Evolutionary conservation across 2,888 invertebrate species (phyloP).

Genomic region (Chloroclystis v-ata): DNA sequence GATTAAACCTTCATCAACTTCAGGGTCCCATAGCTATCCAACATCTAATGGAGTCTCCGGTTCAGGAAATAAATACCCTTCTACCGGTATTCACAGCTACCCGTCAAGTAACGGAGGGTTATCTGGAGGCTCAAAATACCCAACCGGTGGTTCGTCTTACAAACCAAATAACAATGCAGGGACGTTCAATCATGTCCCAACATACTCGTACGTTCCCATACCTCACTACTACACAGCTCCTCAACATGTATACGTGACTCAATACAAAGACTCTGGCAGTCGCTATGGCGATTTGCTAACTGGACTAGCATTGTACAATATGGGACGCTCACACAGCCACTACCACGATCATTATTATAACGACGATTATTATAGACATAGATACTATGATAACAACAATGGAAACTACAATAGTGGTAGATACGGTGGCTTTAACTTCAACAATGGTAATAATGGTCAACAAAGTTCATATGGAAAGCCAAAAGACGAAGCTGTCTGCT

Average conservation of each 20-base stretch:
- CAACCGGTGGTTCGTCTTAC: slow-evolving; percentile 7
- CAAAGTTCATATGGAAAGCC: slow-evolving; percentile 29
- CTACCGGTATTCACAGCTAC: slow-evolving; percentile 11
- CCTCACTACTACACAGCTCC: slow-evolving; percentile 47
- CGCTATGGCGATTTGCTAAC: slow-evolving; percentile 61
- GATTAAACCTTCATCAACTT: slow-evolving; percentile 16
- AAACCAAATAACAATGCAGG: slow-evolving; percentile 5
- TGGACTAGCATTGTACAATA: slow-evolving; percentile 62
- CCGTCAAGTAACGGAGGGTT: slow-evolving; percentile 24
- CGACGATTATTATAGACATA: slow-evolving; percentile 60
- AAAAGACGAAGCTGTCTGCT: slow-evolving; percentile 49
- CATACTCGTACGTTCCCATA: slow-evolving; percentile 13
- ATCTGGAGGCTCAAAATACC: slow-evolving; percentile 10
- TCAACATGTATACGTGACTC: slow-evolving; percentile 57
- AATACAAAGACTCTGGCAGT: slow-evolving; percentile 62
- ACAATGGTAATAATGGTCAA: not conserved
- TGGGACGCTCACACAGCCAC: slow-evolving; percentile 59
- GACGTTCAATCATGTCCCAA: not conserved
- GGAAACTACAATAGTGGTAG: slow-evolving; percentile 2
- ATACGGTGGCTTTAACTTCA: not conserved
- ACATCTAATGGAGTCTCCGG: slow-evolving; percentile 31
- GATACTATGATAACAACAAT: slow-evolving; percentile 36
- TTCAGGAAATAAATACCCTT: slow-evolving; percentile 7
- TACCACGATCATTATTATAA: slow-evolving; percentile 58
- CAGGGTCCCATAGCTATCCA: slow-evolving; percentile 24